Evolutionary conservation across 2,888 invertebrate species (phyloP), one percentile per base, ranked within the genome.

Genomic region (Cryptus viduatorius): DNA sequence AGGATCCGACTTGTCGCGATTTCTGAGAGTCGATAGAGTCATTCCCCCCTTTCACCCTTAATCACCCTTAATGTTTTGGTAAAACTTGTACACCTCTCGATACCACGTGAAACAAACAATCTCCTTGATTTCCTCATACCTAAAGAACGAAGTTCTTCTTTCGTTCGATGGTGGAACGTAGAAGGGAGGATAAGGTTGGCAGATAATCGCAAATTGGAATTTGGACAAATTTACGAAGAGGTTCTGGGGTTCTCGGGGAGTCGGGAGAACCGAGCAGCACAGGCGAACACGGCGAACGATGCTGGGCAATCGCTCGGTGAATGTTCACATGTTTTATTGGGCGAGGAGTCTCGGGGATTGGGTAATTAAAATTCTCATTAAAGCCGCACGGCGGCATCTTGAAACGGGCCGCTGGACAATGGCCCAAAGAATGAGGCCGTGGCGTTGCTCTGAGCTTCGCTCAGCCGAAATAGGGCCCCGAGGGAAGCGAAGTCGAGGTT

Each of bases 351-450:
- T 79, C 77, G 67, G 42, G 71, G 86, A 90, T 90, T 88, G 89
- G 88, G 84, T 91, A 89, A 91, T 90, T 89, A 89, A 90, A 90
- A 89, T 90, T 91, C 89, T 90, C 90, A 90, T 79, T 79, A 83
- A 75, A 86, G 85, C 82, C 82, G 77, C 37, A 86, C 84, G 90
- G 87, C 79, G 84, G 89, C 88, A 88, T 89, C 87, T 87, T 89
- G 85, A 90, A 90, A 90, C 90, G 87, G 80, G 65, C 71, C 68
- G 78, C 65, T 84, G 81, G 87, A 90, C 90, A 90, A 90, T 90
- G 87, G 84, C 19, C 84, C 75, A 59, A 46, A 78, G 79, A 89
- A 86, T 81, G 86, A 84, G 84, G 86, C 78, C 61, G 37, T 37
- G 37, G 37, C 37, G 37, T 8, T 71, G 81, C 77, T 69, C 48